Base-by-base conservation (phyloP, 2,113 vertebrate species). In the Misgurnus anguillicaudatus region DNA sequence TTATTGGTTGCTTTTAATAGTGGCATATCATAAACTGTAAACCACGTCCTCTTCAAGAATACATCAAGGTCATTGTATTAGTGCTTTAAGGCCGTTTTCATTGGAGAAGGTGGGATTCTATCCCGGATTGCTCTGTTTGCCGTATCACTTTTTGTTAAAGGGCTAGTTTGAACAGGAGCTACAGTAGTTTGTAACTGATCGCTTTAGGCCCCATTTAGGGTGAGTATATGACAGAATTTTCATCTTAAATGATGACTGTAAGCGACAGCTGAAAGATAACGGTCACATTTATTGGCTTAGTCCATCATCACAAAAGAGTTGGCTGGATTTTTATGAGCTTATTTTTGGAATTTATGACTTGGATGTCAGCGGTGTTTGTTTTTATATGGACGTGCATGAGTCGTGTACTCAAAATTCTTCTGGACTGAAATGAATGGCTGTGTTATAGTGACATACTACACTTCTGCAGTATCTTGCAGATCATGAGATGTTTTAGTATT, bases 251-350 rank as follows among this genome's bases (percentile, higher is more conserved):
- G 14, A 31, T 47, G 75, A 53, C 53, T 68, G 53, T 31, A 39
- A 60, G 53, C n/a, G 53, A 68, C 64, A 60, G 19, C 8, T 16
- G 64, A 78, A 78, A 4, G 76, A 77, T 77, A 39, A 78, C 48
- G 39, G 38, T 31, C 21, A 0, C 21, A 45, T 53, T 58, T 58
- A 78, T 68, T 68, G 42, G 65, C 53, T 58, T 63, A 67, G 76
- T 78, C 75, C 76, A 78, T 78, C 76, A 78, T 68, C 64, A 66
- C 21, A 51, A 60, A 53, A 39, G 64, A 78, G 36, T 68, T 65
- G 10, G 63, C 51, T 51, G 45, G 64, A 68, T 68, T 78, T 68
- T 68, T 78, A 78, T 77, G 63, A 77, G 64, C 63, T 69, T 69
- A 51, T 51, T 69, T 69, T 69, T 10, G 1, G 21, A 69, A 51